These are phyloP conservation scores for Drosophila longiperda DNA, from an alignment of 2,888 invertebrate genomes.

Conservation along the genomic window DNA sequence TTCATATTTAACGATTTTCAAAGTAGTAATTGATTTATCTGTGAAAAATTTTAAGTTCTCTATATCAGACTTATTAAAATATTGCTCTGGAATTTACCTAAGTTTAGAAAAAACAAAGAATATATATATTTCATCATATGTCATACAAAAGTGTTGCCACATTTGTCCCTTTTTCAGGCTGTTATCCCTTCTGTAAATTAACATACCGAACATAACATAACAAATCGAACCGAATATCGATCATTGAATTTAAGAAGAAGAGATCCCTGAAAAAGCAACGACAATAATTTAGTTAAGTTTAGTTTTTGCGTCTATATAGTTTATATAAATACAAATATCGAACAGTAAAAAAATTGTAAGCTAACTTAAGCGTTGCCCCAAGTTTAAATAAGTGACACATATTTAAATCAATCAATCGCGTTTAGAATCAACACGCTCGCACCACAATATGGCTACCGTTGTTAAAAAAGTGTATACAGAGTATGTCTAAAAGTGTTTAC, in stretches of 20 bases:
- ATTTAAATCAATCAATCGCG: constrained; percentile 1
- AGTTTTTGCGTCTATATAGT: not conserved
- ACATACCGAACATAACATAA: not conserved
- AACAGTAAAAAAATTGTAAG: not conserved
- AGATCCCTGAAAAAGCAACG: not conserved
- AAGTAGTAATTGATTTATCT: constrained; percentile 15
- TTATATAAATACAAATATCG: not conserved
- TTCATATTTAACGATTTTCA: not conserved
- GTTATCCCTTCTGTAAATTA: not conserved
- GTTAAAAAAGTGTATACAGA: constrained; percentile 1
- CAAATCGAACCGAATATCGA: not conserved
- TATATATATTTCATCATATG: not conserved
- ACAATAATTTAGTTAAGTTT: not conserved
- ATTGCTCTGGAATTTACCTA: not conserved
- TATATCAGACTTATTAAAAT: not conserved
- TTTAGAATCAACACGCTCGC: constrained; percentile 13
- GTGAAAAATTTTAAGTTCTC: constrained; percentile 3
- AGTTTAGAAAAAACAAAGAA: not conserved
- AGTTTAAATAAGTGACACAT: constrained; percentile 17
- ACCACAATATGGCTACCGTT: constrained; percentile 34
- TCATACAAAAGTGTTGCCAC: not conserved
- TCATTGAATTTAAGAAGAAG: not conserved
- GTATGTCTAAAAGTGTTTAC: too few relatives aligned
- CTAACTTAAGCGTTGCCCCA: not conserved
- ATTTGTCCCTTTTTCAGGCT: not conserved